Percentiles rank a stretch among this genome's conserved stretches.
phyloP scores from a whole-genome alignment of 2,113 vertebrate species.

The Piaya cayana region DNA sequence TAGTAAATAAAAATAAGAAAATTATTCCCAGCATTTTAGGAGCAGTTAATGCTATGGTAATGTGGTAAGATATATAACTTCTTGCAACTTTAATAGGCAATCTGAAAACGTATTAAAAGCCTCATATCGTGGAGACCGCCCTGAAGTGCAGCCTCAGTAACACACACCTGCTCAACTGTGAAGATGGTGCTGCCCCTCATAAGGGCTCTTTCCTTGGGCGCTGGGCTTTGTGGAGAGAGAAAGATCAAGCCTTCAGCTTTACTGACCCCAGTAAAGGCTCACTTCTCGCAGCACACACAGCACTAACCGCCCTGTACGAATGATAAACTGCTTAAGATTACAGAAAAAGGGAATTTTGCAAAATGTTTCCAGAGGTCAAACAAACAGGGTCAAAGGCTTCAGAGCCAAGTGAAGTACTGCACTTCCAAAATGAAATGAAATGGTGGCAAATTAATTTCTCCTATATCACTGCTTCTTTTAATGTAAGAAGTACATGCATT shows the following conservation, averaged over 20 bases:
- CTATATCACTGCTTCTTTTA: neutral
- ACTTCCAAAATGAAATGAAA: neutral
- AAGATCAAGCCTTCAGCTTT: neutral
- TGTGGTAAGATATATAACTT: conserved; percentile 29
- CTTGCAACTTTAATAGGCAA: conserved; percentile 42
- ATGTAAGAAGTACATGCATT: neutral
- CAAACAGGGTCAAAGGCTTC: neutral
- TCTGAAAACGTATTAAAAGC: conserved; percentile 8
- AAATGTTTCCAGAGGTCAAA: neutral
- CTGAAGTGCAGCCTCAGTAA: neutral
- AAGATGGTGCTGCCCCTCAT: neutral
- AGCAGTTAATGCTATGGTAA: conserved; percentile 39
- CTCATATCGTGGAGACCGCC: neutral
- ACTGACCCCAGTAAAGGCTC: neutral
- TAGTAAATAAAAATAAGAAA: conserved; percentile 8
- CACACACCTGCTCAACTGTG: neutral
- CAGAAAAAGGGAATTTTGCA: neutral
- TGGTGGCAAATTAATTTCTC: neutral
- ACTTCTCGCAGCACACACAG: neutral
- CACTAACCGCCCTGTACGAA: rapidly evolving
- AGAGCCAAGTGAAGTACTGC: neutral
- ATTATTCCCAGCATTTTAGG: conserved; percentile 18
- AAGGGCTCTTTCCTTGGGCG: neutral
- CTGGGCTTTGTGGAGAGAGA: neutral
- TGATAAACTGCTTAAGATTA: too few species aligned